Conservation (phyloP, 1,140 invertebrate species). For the Drosophila saltans region DNA sequence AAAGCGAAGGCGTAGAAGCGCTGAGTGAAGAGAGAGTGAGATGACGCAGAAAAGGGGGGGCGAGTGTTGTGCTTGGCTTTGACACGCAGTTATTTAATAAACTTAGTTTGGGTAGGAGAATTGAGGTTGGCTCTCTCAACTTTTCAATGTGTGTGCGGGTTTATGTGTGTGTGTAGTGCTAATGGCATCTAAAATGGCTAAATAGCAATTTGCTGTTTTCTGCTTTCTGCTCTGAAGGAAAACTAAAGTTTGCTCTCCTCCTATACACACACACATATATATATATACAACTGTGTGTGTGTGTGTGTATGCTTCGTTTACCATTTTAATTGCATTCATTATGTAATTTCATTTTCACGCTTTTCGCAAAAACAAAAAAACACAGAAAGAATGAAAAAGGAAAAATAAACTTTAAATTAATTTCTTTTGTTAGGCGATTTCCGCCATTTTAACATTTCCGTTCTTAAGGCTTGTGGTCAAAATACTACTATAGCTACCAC, state of each 20-base stretch:
- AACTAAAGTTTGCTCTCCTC: slow-evolving; percentile 52
- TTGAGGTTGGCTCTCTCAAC: slow-evolving; percentile 22
- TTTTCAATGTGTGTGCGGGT: slow-evolving; percentile 22
- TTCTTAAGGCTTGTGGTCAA: background rate
- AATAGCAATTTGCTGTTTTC: slow-evolving; percentile 76
- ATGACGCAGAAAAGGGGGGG: background rate
- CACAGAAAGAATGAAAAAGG: slow-evolving; percentile 7
- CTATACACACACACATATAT: too few species aligned
- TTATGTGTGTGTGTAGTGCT: slow-evolving; percentile 48
- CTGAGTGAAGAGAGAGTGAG: background rate
- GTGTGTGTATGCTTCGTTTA: slow-evolving; percentile 31
- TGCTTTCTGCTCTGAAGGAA: slow-evolving; percentile 40
- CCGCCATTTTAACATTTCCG: slow-evolving; percentile 69
- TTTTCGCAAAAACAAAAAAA: slow-evolving; percentile 25
- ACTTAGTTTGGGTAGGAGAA: slow-evolving; percentile 42
- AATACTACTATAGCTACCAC: slow-evolving; percentile 10
- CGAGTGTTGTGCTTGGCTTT: slow-evolving; percentile 41
- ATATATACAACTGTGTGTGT: slow-evolving; percentile 20
- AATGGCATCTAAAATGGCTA: slow-evolving; percentile 80
- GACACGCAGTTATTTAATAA: slow-evolving; percentile 79
- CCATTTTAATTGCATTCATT: slow-evolving; percentile 80
- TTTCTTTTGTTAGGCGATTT: slow-evolving; percentile 75
- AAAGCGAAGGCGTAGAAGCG: slow-evolving; percentile 19
- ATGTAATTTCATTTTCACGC: slow-evolving; percentile 79
- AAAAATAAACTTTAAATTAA: slow-evolving; percentile 75